phyloP scores from a whole-genome alignment of 2,113 vertebrate genomes.

The Stegastes partitus region DNA sequence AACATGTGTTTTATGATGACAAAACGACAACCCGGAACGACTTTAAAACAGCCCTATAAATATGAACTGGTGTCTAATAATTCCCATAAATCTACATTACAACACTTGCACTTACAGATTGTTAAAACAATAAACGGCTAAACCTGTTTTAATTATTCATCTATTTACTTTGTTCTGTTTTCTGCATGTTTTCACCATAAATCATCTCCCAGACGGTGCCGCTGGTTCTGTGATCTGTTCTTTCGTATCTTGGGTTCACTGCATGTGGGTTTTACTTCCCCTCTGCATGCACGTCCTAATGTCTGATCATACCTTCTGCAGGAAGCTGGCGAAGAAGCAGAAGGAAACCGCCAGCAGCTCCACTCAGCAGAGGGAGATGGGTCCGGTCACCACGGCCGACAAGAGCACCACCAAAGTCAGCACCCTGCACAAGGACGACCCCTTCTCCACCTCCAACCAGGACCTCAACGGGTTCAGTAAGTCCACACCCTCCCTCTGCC shows the following conservation, averaged over 20 bases:
- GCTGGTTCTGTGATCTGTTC: background rate
- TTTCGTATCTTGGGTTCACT: background rate
- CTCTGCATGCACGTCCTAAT: background rate
- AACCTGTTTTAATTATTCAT: background rate
- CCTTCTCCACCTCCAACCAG: constrained; percentile 94
- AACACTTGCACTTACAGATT: no score
- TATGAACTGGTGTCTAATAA: no score
- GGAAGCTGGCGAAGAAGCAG: constrained; percentile 99
- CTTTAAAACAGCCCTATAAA: no score
- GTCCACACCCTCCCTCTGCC: constrained; percentile 63
- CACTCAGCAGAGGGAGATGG: constrained; percentile 98
- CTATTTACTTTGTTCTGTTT: background rate
- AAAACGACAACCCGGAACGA: no score
- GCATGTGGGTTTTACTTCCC: background rate
- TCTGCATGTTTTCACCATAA: constrained; percentile 8
- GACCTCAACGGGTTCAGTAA: constrained; percentile 97
- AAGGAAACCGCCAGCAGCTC: constrained; percentile 95
- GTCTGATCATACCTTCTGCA: constrained; percentile 69
- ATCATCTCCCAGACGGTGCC: background rate
- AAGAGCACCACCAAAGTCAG: constrained; percentile 93
- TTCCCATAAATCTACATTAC: no score
- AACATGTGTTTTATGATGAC: no score
- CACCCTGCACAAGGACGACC: constrained; percentile 94
- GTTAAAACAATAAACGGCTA: no score
- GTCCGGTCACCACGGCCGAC: constrained; percentile 90